Evolutionary conservation across 2,888 invertebrate genomes (phyloP), one percentile per base, ranked within the genome.

Genomic region (Achlya flavicornis): DNA sequence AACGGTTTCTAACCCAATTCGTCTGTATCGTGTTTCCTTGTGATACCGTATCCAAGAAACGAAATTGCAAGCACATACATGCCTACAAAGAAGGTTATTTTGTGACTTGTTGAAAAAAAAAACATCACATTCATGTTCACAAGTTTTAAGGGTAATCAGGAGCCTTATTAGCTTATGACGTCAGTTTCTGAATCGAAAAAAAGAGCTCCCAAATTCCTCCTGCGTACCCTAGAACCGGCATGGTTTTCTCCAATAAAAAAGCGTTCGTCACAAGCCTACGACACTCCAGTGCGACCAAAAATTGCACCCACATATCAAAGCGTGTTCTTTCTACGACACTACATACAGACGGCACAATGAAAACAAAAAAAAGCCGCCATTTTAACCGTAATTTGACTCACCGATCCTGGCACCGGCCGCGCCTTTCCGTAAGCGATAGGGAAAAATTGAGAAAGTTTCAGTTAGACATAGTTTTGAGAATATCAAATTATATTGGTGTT

Each of bases 391-490:
- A 68, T 63, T 76, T 70, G 80, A 95, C 95, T 95, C 94, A 95
- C 96, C 95, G 76, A 95, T 95, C 81, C 95, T 87, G 68, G 95
- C 95, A 76, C 95, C 95, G 76, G 95, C 95, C 77, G 95, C 95
- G 92, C 95, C 95, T 95, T 92, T 81, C 76, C 75, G 84, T 77
- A 81, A 86, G 90, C 89, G 80, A 82, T 78, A 86, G 81, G 76
- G 80, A 85, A 87, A 83, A 82, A 79, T 73, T 77, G 76, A 79
- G 76, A 83, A 85, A 85, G 77, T 71, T 72, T 83, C 74, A 81
- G 81, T 89, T 82, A 81, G 75, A 85, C 68, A 79, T 58, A 73
- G 68, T 66, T 60, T 61, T 57, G 38, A 43, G 57, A 67, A n/a
- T 53, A 53, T 53, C 10, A 53, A 10, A 59, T 10, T 16, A 12